Percentiles rank a stretch among this genome's conserved stretches.
These are phyloP conservation scores for Aplysina aerophoba DNA, from an alignment of 37 sponge, comb jelly and placozoan genomes.

Conservation along the genomic window DNA sequence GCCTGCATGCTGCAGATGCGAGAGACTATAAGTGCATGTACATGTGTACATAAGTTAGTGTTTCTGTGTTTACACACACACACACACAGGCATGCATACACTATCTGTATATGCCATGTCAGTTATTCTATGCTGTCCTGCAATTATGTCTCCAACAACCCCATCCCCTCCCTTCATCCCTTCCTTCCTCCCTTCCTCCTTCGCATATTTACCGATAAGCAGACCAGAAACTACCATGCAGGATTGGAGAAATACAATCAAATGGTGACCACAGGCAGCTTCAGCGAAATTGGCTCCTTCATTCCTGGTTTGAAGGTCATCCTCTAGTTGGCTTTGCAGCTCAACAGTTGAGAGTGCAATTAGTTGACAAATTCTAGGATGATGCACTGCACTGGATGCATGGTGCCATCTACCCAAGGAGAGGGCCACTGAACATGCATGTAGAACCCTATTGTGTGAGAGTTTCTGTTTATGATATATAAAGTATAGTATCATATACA, in stretches of 20 bases:
- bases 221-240: slow-evolving; percentile 66
- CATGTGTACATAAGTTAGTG: background rate
- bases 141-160: too few species aligned
- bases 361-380: background rate
- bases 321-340: slow-evolving; percentile 75
- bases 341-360: slow-evolving; percentile 1
- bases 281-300: slow-evolving; percentile 87
- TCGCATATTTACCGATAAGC: slow-evolving; percentile 28
- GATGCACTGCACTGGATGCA: too few species aligned
- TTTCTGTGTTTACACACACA: background rate
- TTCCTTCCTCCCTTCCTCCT: too few species aligned
- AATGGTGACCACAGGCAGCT: slow-evolving; percentile 83
- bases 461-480: too few species aligned
- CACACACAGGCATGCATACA: background rate
- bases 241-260: slow-evolving; percentile 69
- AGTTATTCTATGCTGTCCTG: too few species aligned
- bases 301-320: slow-evolving; percentile 89
- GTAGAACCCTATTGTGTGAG: too few species aligned
- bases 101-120: too few species aligned
- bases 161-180: too few species aligned
- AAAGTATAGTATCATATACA: too few species aligned
- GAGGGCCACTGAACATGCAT: too few species aligned
- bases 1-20: background rate
- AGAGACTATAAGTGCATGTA: slow-evolving; percentile 5
- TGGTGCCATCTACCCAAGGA: background rate